Conservation (phyloP, 2,797 vertebrate genomes). For the Chiloscyllium punctatum region DNA sequence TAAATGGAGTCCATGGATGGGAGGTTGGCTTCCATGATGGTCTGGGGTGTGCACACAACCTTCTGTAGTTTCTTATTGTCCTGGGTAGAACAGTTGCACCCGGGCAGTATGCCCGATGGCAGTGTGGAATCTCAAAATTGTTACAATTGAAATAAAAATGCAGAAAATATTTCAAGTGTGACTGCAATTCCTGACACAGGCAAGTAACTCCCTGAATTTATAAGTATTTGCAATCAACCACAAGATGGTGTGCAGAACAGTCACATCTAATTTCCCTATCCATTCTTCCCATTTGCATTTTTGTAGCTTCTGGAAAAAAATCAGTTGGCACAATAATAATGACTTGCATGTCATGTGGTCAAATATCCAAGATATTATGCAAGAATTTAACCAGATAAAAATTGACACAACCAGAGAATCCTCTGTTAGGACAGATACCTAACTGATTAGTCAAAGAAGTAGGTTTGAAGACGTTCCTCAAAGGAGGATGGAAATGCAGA, state of each 20-base stretch:
- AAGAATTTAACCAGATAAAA: too few relatives aligned
- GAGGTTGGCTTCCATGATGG: too few relatives aligned
- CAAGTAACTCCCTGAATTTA: not conserved
- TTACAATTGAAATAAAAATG: not conserved
- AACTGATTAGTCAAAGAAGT: not conserved
- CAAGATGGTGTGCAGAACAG: not conserved
- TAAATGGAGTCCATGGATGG: too few relatives aligned
- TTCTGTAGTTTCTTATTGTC: too few relatives aligned
- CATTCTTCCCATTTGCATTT: not conserved
- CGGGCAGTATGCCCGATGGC: too few relatives aligned
- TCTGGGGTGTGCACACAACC: too few relatives aligned
- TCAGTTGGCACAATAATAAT: not conserved
- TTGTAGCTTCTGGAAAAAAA: not conserved
- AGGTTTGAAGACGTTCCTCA: too few relatives aligned
- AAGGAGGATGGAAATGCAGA: too few relatives aligned
- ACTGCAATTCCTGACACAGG: not conserved
- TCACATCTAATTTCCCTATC: not conserved
- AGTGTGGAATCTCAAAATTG: not conserved
- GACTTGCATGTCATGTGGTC: not conserved
- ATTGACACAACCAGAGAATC: too few relatives aligned
- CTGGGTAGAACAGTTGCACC: too few relatives aligned
- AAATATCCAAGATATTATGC: not conserved
- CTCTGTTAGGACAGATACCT: too few relatives aligned
- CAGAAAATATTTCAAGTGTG: not conserved
- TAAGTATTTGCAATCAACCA: not conserved